A percentile compares a stretch with the other conserved stretches of the same genome.
phyloP scores from a whole-genome alignment of 2,888 invertebrate genomes.

The Meteorus colon region DNA sequence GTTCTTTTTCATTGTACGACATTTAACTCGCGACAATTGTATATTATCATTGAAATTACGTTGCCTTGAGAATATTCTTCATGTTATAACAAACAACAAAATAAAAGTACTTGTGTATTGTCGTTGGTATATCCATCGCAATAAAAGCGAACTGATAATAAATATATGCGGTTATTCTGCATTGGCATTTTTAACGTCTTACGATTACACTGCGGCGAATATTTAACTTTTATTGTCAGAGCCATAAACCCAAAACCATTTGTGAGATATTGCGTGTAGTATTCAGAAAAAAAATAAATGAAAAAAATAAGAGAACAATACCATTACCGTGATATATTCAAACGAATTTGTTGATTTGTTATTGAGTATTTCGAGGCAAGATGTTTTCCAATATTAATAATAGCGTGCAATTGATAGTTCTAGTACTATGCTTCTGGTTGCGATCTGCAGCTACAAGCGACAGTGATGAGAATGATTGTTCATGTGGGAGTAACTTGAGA shows the following conservation, averaged over 20 bases:
- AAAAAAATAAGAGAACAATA: not conserved
- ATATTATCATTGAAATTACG: not conserved
- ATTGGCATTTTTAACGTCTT: not conserved
- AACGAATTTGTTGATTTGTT: not conserved
- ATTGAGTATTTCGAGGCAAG: not conserved
- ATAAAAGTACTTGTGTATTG: not conserved
- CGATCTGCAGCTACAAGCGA: conserved; percentile 23
- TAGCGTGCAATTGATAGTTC: conserved; percentile 19
- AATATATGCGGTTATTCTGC: not conserved
- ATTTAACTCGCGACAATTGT: conserved; percentile 3
- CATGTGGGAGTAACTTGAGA: conserved; percentile 54
- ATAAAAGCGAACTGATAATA: not conserved
- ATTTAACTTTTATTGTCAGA: not conserved
- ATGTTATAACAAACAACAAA: too few species aligned
- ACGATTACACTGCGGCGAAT: not conserved
- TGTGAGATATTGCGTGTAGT: not conserved
- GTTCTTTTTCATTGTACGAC: conserved; percentile 18
- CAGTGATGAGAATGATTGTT: conserved; percentile 44
- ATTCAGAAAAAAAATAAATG: not conserved
- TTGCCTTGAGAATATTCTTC: conserved; percentile 4
- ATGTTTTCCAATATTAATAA: not conserved
- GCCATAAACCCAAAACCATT: not conserved
- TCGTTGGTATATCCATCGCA: not conserved
- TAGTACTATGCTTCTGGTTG: not conserved
- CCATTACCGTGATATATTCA: not conserved